Percentiles rank a stretch among this genome's conserved stretches.
phyloP scores from a whole-genome alignment of 2,888 invertebrate genomes.

The Patella caerulea region DNA sequence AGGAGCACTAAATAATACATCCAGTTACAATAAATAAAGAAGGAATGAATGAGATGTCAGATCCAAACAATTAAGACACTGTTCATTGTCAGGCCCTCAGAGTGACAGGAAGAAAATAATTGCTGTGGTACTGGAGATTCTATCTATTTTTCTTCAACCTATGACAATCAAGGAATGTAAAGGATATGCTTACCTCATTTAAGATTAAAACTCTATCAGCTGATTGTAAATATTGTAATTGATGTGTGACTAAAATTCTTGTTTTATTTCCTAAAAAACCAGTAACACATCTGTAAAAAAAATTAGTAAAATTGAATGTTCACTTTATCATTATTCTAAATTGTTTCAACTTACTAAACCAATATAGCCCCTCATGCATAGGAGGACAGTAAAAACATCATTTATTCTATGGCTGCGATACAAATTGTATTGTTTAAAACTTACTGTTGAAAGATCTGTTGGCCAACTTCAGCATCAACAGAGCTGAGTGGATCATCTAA shows the following conservation, averaged over 20 bases:
- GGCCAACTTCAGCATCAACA: conserved; percentile 90
- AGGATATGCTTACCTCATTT: conserved; percentile 57
- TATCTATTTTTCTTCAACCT: not conserved
- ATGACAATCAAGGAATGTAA: not conserved
- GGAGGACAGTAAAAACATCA: no score
- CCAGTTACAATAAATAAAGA: no score
- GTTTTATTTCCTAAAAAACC: conserved; percentile 80
- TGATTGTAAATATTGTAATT: conserved; percentile 79
- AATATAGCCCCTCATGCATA: no score
- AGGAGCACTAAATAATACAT: no score
- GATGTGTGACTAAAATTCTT: conserved; percentile 85
- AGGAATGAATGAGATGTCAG: no score
- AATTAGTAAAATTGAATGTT: no score
- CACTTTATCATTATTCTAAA: no score
- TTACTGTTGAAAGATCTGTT: conserved; percentile 86
- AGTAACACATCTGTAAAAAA: conserved; percentile 40
- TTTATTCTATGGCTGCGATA: not conserved
- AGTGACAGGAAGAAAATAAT: no score
- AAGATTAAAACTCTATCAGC: conserved; percentile 70
- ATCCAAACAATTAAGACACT: no score
- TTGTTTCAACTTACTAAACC: no score
- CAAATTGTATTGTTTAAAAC: not conserved
- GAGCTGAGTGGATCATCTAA: conserved; percentile 92
- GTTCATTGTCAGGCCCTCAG: no score
- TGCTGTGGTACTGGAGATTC: not conserved